These are phyloP conservation scores for Marasmarcha lunaedactyla DNA, from an alignment of 2,888 invertebrate species.

Conservation along the genomic window DNA sequence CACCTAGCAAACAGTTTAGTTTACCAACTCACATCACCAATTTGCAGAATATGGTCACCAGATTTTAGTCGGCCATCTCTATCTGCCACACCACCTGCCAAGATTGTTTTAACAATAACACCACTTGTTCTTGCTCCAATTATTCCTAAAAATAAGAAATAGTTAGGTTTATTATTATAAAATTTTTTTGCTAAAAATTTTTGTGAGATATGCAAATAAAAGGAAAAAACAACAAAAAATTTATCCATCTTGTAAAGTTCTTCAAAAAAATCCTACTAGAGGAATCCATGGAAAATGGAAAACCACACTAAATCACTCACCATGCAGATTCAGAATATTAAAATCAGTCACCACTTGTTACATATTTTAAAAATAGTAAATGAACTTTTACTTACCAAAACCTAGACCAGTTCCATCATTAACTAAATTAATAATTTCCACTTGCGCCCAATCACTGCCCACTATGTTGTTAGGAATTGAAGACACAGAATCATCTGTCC, in stretches of 20 bases:
- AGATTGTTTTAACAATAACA: constrained; percentile 98
- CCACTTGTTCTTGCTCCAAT: constrained; percentile 97
- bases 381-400: constrained; percentile 76
- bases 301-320: too few relatives aligned
- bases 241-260: too few relatives aligned
- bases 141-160: constrained; percentile 71
- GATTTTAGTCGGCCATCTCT: constrained; percentile 96
- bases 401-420: constrained; percentile 98
- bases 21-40: constrained; percentile 79
- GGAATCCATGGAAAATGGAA: too few relatives aligned
- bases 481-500: constrained; percentile 61
- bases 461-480: constrained; percentile 60
- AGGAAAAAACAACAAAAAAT: too few relatives aligned
- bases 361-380: too few relatives aligned
- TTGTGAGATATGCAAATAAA: too few relatives aligned
- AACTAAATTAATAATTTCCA: constrained; percentile 96
- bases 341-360: too few relatives aligned
- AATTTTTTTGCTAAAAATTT: too few relatives aligned
- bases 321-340: too few relatives aligned
- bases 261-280: too few relatives aligned
- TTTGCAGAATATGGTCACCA: constrained; percentile 98
- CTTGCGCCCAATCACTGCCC: constrained; percentile 93
- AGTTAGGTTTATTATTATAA: constrained; percentile 2
- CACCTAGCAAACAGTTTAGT: too few relatives aligned
- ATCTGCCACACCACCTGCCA: constrained; percentile 97